phyloP scores from a whole-genome alignment of 2,797 vertebrate genomes.

The Melanotaenia boesemani region DNA sequence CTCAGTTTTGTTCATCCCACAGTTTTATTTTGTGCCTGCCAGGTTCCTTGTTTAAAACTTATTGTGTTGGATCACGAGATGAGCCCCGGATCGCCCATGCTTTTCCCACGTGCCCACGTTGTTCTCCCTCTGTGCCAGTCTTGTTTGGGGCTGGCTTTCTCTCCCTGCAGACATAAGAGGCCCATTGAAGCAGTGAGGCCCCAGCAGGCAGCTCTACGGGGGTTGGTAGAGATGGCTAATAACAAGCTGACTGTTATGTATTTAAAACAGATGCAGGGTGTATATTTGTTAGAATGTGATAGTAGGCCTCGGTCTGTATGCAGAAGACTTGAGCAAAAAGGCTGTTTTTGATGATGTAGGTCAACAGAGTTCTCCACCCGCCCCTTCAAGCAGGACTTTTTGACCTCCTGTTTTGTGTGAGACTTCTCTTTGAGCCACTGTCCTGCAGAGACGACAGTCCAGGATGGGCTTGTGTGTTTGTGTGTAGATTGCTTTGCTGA shows the following conservation, averaged over 20 bases:
- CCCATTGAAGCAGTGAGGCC: conserved; percentile 65
- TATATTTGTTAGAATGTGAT: conserved; percentile 60
- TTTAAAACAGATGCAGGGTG: conserved; percentile 69
- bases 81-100: conserved; percentile 58
- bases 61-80: conserved; percentile 72
- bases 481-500: conserved; percentile 39
- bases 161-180: conserved; percentile 62
- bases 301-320: conserved; percentile 53
- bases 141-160: conserved; percentile 64
- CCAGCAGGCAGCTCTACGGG: conserved; percentile 58
- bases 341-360: conserved; percentile 73
- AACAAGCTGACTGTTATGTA: conserved; percentile 73
- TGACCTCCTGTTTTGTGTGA: conserved; percentile 69
- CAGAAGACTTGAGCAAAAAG: conserved; percentile 57
- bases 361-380: conserved; percentile 70
- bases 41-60: conserved; percentile 32
- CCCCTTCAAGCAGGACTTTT: conserved; percentile 55
- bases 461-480: conserved; percentile 22
- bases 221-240: conserved; percentile 49
- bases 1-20: conserved; percentile 16
- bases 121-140: conserved; percentile 70
- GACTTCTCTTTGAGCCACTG: conserved; percentile 48
- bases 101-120: conserved; percentile 79
- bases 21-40: conserved; percentile 42
- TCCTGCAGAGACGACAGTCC: conserved; percentile 28